Conservation (phyloP, 2,797 vertebrate genomes). For the Acropternis orthonyx region DNA sequence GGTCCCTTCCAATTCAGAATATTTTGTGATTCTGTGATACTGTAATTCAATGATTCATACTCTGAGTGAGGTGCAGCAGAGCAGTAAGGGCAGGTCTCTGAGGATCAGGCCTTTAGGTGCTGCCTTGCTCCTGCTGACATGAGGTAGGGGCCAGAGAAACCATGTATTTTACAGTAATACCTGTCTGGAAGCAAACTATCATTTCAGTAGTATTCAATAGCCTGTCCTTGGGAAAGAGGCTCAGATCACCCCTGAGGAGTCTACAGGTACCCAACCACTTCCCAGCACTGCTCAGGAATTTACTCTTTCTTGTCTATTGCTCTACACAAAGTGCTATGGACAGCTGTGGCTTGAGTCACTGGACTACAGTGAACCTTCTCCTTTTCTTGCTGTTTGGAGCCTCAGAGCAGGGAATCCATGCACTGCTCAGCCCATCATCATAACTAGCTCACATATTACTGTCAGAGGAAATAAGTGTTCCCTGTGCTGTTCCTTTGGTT, state of each 20-base stretch:
- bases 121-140: neutral
- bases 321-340: neutral
- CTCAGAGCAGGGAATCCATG: neutral
- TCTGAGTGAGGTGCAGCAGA: neutral
- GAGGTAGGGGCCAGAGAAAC: neutral
- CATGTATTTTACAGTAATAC: neutral
- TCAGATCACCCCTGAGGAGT: neutral
- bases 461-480: neutral
- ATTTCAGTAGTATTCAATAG: neutral
- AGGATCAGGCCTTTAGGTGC: neutral
- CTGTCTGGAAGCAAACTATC: neutral
- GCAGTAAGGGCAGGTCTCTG: neutral
- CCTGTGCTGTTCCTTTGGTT: neutral
- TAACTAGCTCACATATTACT: neutral
- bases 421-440: neutral
- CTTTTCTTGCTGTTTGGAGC: neutral
- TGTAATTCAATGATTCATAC: neutral
- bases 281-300: neutral
- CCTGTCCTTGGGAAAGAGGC: neutral
- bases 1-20: neutral
- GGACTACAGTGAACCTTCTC: neutral
- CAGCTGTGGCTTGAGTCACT: neutral
- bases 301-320: neutral
- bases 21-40: neutral
- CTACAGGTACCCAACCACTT: neutral